Conservation (phyloP, 2,797 vertebrate species). For the Ara ararauna region DNA sequence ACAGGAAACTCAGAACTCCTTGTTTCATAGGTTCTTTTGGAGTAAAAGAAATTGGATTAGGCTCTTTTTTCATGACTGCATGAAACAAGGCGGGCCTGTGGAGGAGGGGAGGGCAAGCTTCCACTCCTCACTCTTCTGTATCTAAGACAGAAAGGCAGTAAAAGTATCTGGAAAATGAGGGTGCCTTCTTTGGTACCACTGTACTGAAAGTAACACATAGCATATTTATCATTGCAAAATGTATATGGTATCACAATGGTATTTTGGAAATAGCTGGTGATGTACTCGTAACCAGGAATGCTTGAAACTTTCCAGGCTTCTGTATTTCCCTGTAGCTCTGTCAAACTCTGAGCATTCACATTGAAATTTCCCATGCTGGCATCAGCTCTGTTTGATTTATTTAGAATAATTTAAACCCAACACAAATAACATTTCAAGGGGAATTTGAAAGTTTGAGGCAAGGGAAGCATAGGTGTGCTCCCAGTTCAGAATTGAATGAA, state of each 20-base stretch:
- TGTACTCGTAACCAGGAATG: not conserved
- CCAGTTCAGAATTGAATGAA: not conserved
- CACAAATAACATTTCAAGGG: not conserved
- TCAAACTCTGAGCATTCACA: not conserved
- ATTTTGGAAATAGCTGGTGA: not conserved
- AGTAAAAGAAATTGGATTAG: not conserved
- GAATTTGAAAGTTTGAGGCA: conserved; percentile 14
- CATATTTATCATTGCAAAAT: not conserved
- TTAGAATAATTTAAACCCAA: not conserved
- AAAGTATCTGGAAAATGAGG: not conserved
- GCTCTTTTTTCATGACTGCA: not conserved
- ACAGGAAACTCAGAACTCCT: rapidly evolving
- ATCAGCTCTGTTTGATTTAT: conserved; percentile 9
- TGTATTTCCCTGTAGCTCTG: conserved; percentile 1
- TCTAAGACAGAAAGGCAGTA: not conserved
- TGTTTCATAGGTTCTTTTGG: not conserved
- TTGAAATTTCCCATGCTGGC: not conserved
- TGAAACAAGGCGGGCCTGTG: not conserved
- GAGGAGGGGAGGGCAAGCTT: not conserved
- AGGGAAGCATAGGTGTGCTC: not conserved
- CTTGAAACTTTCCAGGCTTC: not conserved
- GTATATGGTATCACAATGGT: not conserved
- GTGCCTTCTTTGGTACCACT: not conserved
- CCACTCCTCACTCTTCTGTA: rapidly evolving
- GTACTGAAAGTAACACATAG: not conserved